Percentiles rank a stretch among this genome's conserved stretches.
Evolutionary conservation across 1,140 invertebrate genomes (phyloP).

Genomic region (Bacillus rossius): DNA sequence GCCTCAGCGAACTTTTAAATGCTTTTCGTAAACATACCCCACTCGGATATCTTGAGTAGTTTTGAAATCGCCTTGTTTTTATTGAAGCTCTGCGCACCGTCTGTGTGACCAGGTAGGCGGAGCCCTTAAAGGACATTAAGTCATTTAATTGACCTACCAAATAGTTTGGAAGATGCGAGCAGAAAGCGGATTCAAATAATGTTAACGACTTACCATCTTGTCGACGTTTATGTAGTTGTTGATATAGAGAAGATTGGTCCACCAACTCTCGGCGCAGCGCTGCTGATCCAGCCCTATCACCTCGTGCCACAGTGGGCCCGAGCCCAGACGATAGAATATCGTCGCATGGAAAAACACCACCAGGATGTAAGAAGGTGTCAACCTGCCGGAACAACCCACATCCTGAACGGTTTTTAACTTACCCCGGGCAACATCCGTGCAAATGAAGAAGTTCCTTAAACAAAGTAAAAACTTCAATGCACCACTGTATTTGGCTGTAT

Average conservation of each 20-base stretch:
- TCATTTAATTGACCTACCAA: no score
- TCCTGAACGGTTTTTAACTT: neutral
- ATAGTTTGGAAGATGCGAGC: no score
- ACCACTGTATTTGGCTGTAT: neutral
- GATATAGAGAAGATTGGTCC: conserved; percentile 78
- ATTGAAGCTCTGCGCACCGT: no score
- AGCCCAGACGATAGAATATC: conserved; percentile 54
- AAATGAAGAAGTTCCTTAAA: conserved; percentile 4
- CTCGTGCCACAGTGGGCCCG: conserved; percentile 60
- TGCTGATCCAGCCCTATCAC: conserved; percentile 53
- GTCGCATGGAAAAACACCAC: conserved; percentile 64
- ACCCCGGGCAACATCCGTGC: neutral
- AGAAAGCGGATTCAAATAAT: no score
- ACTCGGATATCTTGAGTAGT: no score
- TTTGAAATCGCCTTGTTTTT: no score
- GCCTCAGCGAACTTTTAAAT: no score
- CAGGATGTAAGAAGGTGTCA: conserved; percentile 62
- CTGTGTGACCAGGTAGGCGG: no score
- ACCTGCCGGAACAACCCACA: conserved; percentile 41
- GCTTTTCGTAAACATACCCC: no score
- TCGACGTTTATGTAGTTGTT: conserved; percentile 73
- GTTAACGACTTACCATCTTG: conserved; percentile 56
- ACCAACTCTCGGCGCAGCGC: conserved; percentile 68
- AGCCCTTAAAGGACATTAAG: no score
- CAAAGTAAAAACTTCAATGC: neutral